Evolutionary conservation across 2,797 vertebrate genomes (phyloP), one percentile per base, ranked within the genome.

Genomic region (Poecilia wingei): DNA sequence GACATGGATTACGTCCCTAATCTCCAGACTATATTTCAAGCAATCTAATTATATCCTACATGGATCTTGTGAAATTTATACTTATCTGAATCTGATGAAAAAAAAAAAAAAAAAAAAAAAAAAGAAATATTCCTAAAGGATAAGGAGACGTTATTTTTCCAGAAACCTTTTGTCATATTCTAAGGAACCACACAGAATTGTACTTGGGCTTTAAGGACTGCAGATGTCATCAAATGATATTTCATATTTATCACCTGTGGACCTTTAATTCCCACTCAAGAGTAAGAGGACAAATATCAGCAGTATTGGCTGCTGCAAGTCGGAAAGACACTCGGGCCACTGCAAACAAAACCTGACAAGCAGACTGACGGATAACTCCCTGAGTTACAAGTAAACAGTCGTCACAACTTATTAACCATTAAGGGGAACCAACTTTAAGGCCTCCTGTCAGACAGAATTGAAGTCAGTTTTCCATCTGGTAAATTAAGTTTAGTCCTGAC

Each of bases 191-290:
- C 8, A 4, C 0, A 3, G 3, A 41, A 68, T 68, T 20, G 9
- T 25, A 68, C 61, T 20, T 4, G 33, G 8, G 18, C 61, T 39
- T 39, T 16, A 61, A 33, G 57, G 28, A 31, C 14, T 6, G 6
- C 14, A 61, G 14, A 61, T 61, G 57, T 18, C 57, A 33, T 61
- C 57, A 61, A 61, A 61, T 76, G 75, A 89, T 87, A 82, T 80
- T 84, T 79, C 82, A 64, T 87, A 93, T 92, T 91, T 86, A 91
- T 94, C 92, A 89, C 88, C 83, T 89, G 84, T 45, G 72, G 68
- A 72, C 75, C 84, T 81, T 81, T 77, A 39, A 89, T 88, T 89
- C 81, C 83, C 85, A 89, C 80, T 81, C 76, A 20, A 74, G 13
- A 73, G 46, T 75, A 79, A 84, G 74, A 83, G 74, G 91, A 78